phyloP scores from a whole-genome alignment of 2,113 vertebrate genomes.

The Lampris megalopsis region DNA sequence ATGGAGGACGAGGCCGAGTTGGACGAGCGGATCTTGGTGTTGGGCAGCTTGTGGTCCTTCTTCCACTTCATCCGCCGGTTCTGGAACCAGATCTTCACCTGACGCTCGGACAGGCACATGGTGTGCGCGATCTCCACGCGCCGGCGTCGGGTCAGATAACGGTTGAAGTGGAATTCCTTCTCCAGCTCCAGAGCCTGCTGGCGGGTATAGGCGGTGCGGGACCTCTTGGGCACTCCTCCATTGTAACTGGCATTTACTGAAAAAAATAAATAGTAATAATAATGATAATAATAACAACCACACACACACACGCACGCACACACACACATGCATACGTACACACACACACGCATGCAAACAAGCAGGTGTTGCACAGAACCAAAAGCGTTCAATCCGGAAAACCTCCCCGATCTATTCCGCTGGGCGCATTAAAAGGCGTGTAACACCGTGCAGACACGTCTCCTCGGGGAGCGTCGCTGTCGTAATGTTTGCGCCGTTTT shows the following conservation, averaged over 20 bases:
- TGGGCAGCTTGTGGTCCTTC: conserved; percentile 99
- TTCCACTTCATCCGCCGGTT: conserved; percentile 99
- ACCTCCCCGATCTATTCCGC: conserved; percentile 31
- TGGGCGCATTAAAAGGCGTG: conserved; percentile 32
- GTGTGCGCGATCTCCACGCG: conserved; percentile 98
- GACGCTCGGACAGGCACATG: conserved; percentile 96
- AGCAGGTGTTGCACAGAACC: conserved; percentile 86
- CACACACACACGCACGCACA: too few relatives aligned
- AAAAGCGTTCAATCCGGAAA: conserved; percentile 43
- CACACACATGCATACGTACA: too few relatives aligned
- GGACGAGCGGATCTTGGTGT: conserved; percentile 97
- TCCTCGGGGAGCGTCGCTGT: conserved; percentile 20
- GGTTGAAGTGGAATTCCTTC: conserved; percentile 99
- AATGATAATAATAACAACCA: too few relatives aligned
- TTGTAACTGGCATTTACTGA: conserved; percentile 94
- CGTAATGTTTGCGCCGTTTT: conserved; percentile 40
- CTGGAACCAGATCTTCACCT: conserved; percentile 99
- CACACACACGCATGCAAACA: conserved; percentile 83
- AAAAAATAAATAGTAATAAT: conserved; percentile 62
- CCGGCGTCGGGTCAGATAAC: conserved; percentile 97
- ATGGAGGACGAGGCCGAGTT: conserved; percentile 84
- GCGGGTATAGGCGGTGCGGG: conserved; percentile 98
- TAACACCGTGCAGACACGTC: conserved; percentile 22
- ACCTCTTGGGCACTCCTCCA: conserved; percentile 98
- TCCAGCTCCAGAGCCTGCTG: conserved; percentile 99